Percentiles rank a stretch among this genome's conserved stretches.
These are phyloP conservation scores for Anser brachyrhynchus DNA, from an alignment of 2,113 vertebrate species.

Conservation along the genomic window DNA sequence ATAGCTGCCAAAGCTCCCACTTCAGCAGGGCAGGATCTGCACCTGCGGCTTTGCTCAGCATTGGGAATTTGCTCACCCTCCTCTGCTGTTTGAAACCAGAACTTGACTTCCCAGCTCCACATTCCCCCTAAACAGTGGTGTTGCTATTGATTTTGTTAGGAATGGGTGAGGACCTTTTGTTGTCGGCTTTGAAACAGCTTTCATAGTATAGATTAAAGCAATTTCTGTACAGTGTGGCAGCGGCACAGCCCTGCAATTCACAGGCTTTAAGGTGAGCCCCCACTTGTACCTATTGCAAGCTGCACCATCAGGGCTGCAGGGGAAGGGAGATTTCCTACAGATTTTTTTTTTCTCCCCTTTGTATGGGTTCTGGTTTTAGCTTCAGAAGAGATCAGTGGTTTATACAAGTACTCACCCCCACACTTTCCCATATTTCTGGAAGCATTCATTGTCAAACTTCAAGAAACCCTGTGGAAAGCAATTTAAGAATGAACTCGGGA, in stretches of 20 bases:
- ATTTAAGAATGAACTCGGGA: neutral
- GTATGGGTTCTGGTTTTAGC: neutral
- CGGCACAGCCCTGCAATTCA: neutral
- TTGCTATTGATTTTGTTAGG: neutral
- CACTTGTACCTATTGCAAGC: accelerated
- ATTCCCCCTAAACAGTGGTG: neutral
- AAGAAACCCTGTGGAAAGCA: constrained; percentile 73
- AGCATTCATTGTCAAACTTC: constrained; percentile 76
- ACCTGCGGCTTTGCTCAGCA: neutral
- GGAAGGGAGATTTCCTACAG: neutral
- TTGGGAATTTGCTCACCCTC: neutral
- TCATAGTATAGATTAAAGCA: neutral
- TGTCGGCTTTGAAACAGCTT: neutral
- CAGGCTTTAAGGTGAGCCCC: neutral
- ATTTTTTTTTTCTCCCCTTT: neutral
- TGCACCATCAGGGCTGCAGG: neutral
- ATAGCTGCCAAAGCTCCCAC: neutral
- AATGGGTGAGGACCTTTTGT: neutral
- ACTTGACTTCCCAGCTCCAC: neutral
- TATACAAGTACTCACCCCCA: constrained; percentile 82
- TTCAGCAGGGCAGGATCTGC: neutral
- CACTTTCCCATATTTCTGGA: constrained; percentile 81
- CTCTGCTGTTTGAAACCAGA: neutral
- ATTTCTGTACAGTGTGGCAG: neutral
- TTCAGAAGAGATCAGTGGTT: neutral